phyloP scores from a whole-genome alignment of 2,113 vertebrate species.

The Amblyornis subalaris region DNA sequence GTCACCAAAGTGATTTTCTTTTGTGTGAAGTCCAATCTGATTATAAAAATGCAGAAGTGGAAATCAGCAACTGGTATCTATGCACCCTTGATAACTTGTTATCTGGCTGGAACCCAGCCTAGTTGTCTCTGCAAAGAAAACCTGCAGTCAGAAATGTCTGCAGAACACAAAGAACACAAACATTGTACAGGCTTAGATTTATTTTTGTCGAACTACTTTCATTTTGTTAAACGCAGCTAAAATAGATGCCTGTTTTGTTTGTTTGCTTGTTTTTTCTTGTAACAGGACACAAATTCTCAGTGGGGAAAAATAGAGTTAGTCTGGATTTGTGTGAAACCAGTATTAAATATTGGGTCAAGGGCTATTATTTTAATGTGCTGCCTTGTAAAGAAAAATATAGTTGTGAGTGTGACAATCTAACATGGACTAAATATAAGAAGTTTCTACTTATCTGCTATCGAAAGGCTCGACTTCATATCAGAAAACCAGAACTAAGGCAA shows the following conservation, averaged over 20 bases:
- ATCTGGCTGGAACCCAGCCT: conserved; percentile 53
- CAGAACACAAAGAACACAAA: background rate
- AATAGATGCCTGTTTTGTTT: background rate
- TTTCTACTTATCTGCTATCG: background rate
- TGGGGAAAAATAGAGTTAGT: background rate
- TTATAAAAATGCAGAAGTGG: conserved; percentile 47
- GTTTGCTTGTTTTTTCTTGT: background rate
- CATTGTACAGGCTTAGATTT: background rate
- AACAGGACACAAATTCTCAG: background rate
- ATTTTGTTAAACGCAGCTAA: background rate
- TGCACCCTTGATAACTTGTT: conserved; percentile 31
- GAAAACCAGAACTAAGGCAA: background rate
- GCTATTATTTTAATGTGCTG: background rate
- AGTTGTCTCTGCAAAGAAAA: conserved; percentile 16
- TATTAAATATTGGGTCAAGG: background rate
- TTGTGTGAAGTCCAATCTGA: conserved; percentile 56
- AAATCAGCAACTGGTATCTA: conserved; percentile 51
- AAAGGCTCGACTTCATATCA: background rate
- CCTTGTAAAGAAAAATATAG: background rate
- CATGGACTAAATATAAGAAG: background rate
- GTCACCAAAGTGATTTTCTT: conserved; percentile 47
- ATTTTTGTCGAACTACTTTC: conserved; percentile 25
- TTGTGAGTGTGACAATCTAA: background rate
- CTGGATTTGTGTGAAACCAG: background rate
- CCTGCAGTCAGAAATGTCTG: conserved; percentile 20